phyloP scores from a whole-genome alignment of 2,113 vertebrate genomes.

The Ceyx margarethae region DNA sequence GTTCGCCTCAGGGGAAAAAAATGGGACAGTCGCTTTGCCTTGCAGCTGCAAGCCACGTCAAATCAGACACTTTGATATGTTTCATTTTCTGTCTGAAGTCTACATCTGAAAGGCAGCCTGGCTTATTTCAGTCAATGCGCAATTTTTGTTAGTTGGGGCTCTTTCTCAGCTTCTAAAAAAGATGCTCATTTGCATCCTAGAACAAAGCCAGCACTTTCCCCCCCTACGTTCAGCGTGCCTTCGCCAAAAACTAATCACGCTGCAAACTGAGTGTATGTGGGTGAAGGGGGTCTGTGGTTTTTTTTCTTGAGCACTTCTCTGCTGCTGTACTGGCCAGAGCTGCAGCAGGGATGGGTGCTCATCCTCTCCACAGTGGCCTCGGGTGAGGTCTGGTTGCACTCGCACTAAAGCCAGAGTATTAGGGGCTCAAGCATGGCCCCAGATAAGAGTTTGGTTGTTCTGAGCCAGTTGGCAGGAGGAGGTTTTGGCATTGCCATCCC shows the following conservation, averaged over 20 bases:
- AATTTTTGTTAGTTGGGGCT: slow-evolving; percentile 63
- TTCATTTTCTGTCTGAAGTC: slow-evolving; percentile 71
- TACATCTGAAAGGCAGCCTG: slow-evolving; percentile 62
- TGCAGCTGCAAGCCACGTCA: slow-evolving; percentile 67
- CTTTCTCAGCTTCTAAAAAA: slow-evolving; percentile 68
- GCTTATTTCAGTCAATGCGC: slow-evolving; percentile 65
- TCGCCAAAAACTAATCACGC: slow-evolving; percentile 35
- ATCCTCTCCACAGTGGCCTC: accelerated
- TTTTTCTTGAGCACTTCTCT: not conserved
- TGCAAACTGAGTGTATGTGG: not conserved
- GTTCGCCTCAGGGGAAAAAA: slow-evolving; percentile 55
- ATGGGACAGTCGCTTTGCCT: slow-evolving; percentile 61
- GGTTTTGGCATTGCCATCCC: accelerated
- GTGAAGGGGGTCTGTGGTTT: not conserved
- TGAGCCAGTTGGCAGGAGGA: accelerated
- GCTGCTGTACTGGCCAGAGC: not conserved
- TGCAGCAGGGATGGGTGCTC: not conserved
- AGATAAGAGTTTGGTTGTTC: accelerated
- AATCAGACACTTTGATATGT: slow-evolving; percentile 65
- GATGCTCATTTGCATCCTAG: slow-evolving; percentile 65
- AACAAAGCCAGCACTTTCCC: slow-evolving; percentile 46
- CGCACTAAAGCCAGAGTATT: accelerated
- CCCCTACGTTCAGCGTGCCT: not conserved
- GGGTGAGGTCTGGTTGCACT: accelerated
- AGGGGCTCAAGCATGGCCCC: not conserved